phyloP scores from a whole-genome alignment of 2,113 vertebrate genomes.

The Tricholaema leucomelas region DNA sequence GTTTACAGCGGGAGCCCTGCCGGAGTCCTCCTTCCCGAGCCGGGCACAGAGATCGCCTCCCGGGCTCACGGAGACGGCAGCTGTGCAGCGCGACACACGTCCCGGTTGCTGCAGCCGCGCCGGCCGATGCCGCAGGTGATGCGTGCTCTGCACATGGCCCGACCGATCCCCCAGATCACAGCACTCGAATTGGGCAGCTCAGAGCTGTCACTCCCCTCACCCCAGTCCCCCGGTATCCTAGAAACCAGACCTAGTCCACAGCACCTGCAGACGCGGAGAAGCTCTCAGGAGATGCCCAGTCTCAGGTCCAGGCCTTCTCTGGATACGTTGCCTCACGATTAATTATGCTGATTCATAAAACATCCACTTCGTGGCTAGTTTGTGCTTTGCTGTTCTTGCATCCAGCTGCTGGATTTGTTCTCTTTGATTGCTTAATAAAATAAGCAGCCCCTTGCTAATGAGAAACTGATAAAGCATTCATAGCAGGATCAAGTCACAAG shows the following conservation, averaged over 20 bases:
- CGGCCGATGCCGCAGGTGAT: not conserved
- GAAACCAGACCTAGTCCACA: not conserved
- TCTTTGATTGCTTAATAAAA: not conserved
- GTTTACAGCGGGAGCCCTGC: not conserved
- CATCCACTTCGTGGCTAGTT: not conserved
- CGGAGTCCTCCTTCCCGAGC: not conserved
- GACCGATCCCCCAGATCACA: fast-evolving
- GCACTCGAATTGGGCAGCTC: fast-evolving
- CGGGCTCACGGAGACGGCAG: not conserved
- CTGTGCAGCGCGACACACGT: fast-evolving
- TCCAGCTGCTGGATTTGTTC: not conserved
- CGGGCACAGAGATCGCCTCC: fast-evolving
- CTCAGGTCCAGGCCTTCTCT: slow-evolving; percentile 1
- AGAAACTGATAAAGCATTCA: not conserved
- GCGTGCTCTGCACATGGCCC: fast-evolving
- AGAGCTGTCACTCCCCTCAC: fast-evolving
- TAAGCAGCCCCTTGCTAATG: not conserved
- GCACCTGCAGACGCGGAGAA: not conserved
- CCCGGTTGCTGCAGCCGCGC: not conserved
- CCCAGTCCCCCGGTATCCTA: fast-evolving
- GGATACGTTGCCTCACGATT: not conserved
- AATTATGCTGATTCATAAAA: slow-evolving; percentile 50
- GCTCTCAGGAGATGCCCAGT: not conserved
- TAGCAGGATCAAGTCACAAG: not conserved
- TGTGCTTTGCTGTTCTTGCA: not conserved